Percentiles rank a stretch among this genome's conserved stretches.
Conservation (phyloP, 2,113 vertebrate genomes). For the Varanus komodoensis region DNA sequence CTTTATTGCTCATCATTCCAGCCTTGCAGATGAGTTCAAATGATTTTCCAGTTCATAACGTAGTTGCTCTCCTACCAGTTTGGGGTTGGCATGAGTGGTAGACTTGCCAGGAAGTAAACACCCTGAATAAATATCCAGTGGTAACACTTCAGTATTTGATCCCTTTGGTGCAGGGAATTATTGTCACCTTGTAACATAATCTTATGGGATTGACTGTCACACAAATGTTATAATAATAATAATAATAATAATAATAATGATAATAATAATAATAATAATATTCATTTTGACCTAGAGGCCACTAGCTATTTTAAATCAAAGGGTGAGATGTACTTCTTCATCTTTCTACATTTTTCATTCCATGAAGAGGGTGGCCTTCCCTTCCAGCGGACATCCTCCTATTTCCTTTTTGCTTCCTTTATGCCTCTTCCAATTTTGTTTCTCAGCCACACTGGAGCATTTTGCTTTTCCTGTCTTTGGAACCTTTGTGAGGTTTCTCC, state of each 20-base stretch:
- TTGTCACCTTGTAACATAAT: not conserved
- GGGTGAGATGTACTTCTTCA: not conserved
- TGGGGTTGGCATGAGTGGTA: not conserved
- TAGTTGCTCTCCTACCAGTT: not conserved
- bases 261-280: too few species aligned
- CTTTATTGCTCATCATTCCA: not conserved
- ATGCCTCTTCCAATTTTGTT: not conserved
- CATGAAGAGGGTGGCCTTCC: not conserved
- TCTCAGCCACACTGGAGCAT: not conserved
- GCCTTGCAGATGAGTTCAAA: not conserved
- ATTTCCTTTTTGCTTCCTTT: not conserved
- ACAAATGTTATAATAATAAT: too few species aligned
- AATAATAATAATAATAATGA: too few species aligned
- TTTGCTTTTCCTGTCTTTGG: not conserved
- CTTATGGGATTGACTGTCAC: not conserved
- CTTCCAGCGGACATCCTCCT: too few species aligned
- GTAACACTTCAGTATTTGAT: not conserved
- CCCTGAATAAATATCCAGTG: not conserved
- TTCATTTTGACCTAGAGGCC: not conserved
- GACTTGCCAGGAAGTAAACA: not conserved
- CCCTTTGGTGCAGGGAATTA: not conserved
- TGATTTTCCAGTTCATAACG: not conserved
- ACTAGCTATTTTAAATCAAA: not conserved
- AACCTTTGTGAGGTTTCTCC: not conserved
- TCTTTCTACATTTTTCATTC: not conserved